Conservation (phyloP, 2,888 invertebrate genomes). For the Darwinula stevensoni region DNA sequence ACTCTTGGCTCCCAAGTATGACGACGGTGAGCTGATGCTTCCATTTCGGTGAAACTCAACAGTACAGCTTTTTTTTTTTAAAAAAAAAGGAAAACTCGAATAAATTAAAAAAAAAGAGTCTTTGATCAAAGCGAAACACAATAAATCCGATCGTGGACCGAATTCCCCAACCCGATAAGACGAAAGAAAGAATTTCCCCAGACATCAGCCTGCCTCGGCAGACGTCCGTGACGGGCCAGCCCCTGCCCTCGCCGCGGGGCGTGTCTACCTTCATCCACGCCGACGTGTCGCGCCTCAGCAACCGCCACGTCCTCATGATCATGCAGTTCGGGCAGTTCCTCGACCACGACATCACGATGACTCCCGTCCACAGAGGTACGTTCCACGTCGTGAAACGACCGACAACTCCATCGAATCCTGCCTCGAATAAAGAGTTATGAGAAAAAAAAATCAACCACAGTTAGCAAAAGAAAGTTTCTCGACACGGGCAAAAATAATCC, state of each 20-base stretch:
- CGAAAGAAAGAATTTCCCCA: not conserved
- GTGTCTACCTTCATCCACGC: slow-evolving; percentile 69
- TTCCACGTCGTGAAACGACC: too few species aligned
- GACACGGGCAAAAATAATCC: too few species aligned
- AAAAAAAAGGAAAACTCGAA: not conserved
- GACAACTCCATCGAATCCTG: too few species aligned
- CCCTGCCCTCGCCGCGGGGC: slow-evolving; percentile 52
- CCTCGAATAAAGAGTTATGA: too few species aligned
- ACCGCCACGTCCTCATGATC: slow-evolving; percentile 31
- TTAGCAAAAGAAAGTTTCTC: too few species aligned
- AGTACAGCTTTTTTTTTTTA: not conserved
- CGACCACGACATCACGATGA: slow-evolving; percentile 25
- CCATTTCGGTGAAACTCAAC: too few species aligned
- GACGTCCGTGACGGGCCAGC: slow-evolving; percentile 37
- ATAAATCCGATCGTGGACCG: not conserved
- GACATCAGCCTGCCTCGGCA: slow-evolving; percentile 42
- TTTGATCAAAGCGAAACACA: not conserved
- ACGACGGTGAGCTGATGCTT: slow-evolving; percentile 21
- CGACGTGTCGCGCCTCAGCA: slow-evolving; percentile 63
- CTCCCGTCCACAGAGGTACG: slow-evolving; percentile 23
- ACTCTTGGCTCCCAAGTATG: slow-evolving; percentile 17
- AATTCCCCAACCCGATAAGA: not conserved
- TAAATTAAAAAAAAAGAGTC: not conserved
- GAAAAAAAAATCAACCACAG: too few species aligned
- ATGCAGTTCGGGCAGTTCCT: slow-evolving; percentile 27